Percentiles rank a stretch among this genome's conserved stretches.
These are phyloP conservation scores for Rhinolophus sinicus DNA, from an alignment of 2,113 vertebrate species.

Conservation along the genomic window DNA sequence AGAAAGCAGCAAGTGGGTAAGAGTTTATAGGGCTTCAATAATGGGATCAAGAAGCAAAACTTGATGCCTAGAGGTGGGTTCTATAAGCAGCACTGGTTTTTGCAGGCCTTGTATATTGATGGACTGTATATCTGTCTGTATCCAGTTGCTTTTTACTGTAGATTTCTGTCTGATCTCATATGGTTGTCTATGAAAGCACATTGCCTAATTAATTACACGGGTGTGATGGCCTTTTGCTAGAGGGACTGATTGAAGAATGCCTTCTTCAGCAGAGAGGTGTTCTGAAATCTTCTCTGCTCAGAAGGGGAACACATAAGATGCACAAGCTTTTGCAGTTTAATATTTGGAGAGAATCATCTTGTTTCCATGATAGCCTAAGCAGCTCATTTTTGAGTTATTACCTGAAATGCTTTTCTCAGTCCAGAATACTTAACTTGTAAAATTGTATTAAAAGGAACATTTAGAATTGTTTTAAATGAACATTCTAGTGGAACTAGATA, in stretches of 20 bases:
- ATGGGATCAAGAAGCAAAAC: constrained; percentile 43
- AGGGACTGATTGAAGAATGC: background rate
- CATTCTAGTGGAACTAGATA: background rate
- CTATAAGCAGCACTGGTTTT: background rate
- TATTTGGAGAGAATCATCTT: constrained; percentile 22
- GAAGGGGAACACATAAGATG: background rate
- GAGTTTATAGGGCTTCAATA: constrained; percentile 11
- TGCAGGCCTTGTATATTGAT: background rate
- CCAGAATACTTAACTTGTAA: background rate
- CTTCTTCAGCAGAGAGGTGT: constrained; percentile 2
- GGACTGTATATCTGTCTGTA: background rate
- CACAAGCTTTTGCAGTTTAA: background rate
- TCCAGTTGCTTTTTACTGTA: background rate
- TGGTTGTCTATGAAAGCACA: constrained; percentile 36
- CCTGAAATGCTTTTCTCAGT: background rate
- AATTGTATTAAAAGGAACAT: background rate
- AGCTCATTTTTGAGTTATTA: constrained; percentile 35
- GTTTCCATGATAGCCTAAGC: background rate
- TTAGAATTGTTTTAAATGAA: constrained; percentile 21
- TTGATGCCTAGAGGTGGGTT: background rate
- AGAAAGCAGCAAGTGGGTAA: constrained; percentile 13
- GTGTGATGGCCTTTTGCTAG: constrained; percentile 38
- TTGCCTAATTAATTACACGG: background rate
- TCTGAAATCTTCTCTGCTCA: background rate
- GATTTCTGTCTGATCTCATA: constrained; percentile 17